These are phyloP conservation scores for Chondrosia reniformis DNA, from an alignment of 37 sponge, comb jelly and placozoan species.

Conservation along the genomic window DNA sequence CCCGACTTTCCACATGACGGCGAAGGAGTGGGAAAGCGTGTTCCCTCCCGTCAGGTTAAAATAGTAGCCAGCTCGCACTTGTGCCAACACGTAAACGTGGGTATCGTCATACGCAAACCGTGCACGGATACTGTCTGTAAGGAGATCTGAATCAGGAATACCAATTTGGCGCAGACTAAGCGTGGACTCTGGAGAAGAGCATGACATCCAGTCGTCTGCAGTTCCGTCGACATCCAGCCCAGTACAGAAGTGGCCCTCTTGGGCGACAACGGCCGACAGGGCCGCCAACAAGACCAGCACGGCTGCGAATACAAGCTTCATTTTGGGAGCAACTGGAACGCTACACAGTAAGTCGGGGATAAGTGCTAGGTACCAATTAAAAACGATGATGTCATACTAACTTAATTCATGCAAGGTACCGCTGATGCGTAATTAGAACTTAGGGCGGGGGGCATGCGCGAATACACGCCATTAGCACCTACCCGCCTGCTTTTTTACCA, in stretches of 20 bases:
- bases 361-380: too few relatives aligned
- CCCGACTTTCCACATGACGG: constrained; percentile 45
- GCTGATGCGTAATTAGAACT: too few relatives aligned
- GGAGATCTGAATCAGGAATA: background rate
- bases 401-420: too few relatives aligned
- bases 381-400: too few relatives aligned
- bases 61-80: constrained; percentile 1
- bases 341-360: too few relatives aligned
- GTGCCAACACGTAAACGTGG: constrained; percentile 28
- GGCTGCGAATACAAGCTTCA: background rate
- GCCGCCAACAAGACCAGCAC: background rate
- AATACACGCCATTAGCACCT: too few relatives aligned
- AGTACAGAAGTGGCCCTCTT: constrained; percentile 6
- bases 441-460: too few relatives aligned
- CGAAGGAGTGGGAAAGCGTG: constrained; percentile 19
- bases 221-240: constrained; percentile 40
- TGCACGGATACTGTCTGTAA: background rate
- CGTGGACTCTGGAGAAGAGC: constrained; percentile 19
- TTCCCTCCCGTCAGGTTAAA: constrained; percentile 41
- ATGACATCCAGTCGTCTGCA: constrained; percentile 28
- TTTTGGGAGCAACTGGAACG: too few relatives aligned
- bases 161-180: constrained; percentile 25
- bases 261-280: background rate
- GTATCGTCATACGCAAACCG: constrained; percentile 38
- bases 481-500: too few relatives aligned